Percentiles rank a stretch among this genome's conserved stretches.
phyloP scores from a whole-genome alignment of 1,140 invertebrate genomes.

The Araneus ventricosus region DNA sequence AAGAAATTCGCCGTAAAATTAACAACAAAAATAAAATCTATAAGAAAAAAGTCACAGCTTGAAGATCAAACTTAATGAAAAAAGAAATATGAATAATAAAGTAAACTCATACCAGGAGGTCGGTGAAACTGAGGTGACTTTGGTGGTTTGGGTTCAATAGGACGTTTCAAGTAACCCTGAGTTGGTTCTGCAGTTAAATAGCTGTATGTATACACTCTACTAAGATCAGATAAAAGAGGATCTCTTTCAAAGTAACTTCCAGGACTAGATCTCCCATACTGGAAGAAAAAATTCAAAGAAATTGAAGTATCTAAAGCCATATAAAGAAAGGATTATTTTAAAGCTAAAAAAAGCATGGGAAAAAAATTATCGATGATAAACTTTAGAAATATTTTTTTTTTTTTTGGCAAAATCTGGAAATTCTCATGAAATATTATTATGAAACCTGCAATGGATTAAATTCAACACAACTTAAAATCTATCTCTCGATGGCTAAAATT shows the following conservation, averaged over 20 bases:
- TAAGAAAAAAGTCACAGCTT: background rate
- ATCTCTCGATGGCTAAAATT: too few relatives aligned
- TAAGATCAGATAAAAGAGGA: conserved; percentile 84
- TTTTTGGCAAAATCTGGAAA: too few relatives aligned
- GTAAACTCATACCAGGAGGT: conserved; percentile 82
- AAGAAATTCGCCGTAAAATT: too few relatives aligned
- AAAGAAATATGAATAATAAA: background rate
- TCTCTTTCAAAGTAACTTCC: conserved; percentile 76
- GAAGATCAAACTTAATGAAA: background rate
- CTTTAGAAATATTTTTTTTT: too few relatives aligned
- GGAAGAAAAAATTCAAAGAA: conserved; percentile 4
- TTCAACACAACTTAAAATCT: too few relatives aligned
- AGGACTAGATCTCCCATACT: conserved; percentile 76
- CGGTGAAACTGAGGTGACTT: conserved; percentile 96
- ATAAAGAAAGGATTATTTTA: background rate
- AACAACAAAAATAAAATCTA: background rate
- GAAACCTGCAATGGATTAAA: too few relatives aligned
- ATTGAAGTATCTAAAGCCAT: background rate
- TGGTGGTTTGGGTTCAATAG: conserved; percentile 95
- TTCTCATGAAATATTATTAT: too few relatives aligned
- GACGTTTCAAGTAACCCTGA: conserved; percentile 90
- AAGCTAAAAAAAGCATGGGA: too few relatives aligned
- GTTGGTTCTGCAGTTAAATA: conserved; percentile 94
- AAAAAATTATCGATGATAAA: too few relatives aligned
- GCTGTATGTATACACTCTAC: conserved; percentile 95